Evolutionary conservation across 2,797 vertebrate species (phyloP).

Genomic region (Denticeps clupeoides): DNA sequence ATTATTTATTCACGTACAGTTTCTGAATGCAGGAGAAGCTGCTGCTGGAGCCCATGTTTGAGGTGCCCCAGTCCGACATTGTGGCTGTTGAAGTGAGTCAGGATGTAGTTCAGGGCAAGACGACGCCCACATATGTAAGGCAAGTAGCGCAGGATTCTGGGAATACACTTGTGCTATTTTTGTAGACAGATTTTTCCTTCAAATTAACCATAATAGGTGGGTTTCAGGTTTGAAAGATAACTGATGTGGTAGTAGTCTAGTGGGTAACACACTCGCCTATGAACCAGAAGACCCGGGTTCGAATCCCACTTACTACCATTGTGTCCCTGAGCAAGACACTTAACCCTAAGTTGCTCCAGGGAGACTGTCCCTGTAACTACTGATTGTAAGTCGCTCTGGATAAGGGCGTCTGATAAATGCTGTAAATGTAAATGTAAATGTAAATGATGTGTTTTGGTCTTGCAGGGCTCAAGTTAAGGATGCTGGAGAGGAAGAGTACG

Average conservation of each 20-base stretch:
- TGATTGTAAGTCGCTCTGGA: not conserved
- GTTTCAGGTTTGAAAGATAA: no score
- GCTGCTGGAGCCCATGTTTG: constrained; percentile 80
- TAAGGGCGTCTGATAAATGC: no score
- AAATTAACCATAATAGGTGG: no score
- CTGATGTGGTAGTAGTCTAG: no score
- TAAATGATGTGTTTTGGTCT: constrained; percentile 6
- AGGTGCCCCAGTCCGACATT: constrained; percentile 81
- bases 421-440: constrained; percentile 1
- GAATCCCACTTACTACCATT: no score
- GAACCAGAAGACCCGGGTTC: no score
- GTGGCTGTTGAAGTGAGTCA: constrained; percentile 73
- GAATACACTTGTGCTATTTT: not conserved
- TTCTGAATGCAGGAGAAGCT: constrained; percentile 61
- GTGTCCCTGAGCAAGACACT: no score
- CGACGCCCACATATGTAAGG: constrained; percentile 69
- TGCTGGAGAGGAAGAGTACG: constrained; percentile 70
- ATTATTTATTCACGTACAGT: not conserved
- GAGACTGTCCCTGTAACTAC: no score
- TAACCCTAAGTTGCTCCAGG: no score
- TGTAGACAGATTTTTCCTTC: no score
- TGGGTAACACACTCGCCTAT: no score
- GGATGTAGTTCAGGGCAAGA: constrained; percentile 77
- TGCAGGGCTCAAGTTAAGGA: constrained; percentile 67
- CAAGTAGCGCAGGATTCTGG: constrained; percentile 32